Conservation (phyloP, 2,888 invertebrate species). For the Coenonympha glycerion region DNA sequence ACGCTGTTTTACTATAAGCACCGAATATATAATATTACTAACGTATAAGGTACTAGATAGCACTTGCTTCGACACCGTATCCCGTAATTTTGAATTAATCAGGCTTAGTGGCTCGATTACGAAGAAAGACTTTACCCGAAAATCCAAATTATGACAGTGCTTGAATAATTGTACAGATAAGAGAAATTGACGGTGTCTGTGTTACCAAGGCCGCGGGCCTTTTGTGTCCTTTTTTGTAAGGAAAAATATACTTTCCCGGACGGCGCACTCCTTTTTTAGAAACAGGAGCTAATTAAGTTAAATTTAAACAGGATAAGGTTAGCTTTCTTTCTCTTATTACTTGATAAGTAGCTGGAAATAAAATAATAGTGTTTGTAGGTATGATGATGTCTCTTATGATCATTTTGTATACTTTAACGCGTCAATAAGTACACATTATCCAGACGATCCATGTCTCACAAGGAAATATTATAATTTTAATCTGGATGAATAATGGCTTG, state of each 20-base stretch:
- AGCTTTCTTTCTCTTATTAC: slow-evolving; percentile 2
- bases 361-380: too few species aligned
- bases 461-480: too few species aligned
- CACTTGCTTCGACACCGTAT: neutral
- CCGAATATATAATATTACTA: too few species aligned
- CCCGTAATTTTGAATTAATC: neutral
- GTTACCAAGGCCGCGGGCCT: neutral
- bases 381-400: too few species aligned
- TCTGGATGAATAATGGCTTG: too few species aligned
- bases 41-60: too few species aligned
- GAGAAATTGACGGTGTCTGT: slow-evolving; percentile 2
- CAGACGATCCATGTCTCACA: too few species aligned
- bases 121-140: neutral
- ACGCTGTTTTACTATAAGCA: too few species aligned
- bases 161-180: slow-evolving; percentile 11
- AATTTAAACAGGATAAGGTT: slow-evolving; percentile 10
- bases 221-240: slow-evolving; percentile 10
- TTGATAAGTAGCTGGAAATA: neutral
- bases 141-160: neutral
- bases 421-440: too few species aligned
- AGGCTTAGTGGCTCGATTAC: neutral
- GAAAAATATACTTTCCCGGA: slow-evolving; percentile 10
- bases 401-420: too few species aligned
- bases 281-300: slow-evolving; percentile 8
- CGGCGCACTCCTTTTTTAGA: slow-evolving; percentile 3